phyloP scores from a whole-genome alignment of 2,888 invertebrate genomes.

The Coleophora flavipennella region DNA sequence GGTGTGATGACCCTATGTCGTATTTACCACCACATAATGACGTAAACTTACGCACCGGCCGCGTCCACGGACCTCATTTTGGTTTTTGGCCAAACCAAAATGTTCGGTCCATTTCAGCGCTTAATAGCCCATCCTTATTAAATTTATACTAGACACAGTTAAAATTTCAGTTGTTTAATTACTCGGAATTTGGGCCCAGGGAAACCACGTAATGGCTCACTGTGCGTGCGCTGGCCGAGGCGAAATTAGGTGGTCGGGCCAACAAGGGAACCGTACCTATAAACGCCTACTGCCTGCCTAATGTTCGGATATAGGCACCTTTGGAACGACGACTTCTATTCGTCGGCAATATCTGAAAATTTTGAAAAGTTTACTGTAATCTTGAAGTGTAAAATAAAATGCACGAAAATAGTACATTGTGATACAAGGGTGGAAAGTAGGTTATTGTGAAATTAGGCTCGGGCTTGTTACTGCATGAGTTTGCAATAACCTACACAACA shows the following conservation, averaged over 20 bases:
- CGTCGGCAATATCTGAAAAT: too few species aligned
- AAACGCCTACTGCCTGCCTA: too few species aligned
- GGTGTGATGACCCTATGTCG: too few species aligned
- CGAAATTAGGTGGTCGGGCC: slow-evolving; percentile 46
- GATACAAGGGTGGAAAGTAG: too few species aligned
- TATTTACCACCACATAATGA: slow-evolving; percentile 11
- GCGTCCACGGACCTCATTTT: slow-evolving; percentile 45
- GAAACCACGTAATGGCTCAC: slow-evolving; percentile 46
- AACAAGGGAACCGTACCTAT: slow-evolving; percentile 7
- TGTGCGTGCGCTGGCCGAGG: slow-evolving; percentile 31
- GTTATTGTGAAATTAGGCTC: too few species aligned
- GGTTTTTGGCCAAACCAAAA: slow-evolving; percentile 67
- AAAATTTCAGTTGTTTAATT: slow-evolving; percentile 70
- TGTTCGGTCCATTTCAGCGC: slow-evolving; percentile 52
- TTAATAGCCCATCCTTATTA: slow-evolving; percentile 65
- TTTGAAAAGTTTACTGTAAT: too few species aligned
- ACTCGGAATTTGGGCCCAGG: slow-evolving; percentile 56
- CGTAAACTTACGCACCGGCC: slow-evolving; percentile 31
- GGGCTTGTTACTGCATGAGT: too few species aligned
- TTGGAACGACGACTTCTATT: too few species aligned
- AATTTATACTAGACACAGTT: slow-evolving; percentile 65
- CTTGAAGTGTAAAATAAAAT: too few species aligned
- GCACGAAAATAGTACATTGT: too few species aligned
- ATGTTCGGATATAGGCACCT: too few species aligned
- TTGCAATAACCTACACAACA: too few species aligned